Evolutionary conservation across 2,797 vertebrate species (phyloP), one percentile per base, ranked within the genome.

Genomic region (Periparus ater): DNA sequence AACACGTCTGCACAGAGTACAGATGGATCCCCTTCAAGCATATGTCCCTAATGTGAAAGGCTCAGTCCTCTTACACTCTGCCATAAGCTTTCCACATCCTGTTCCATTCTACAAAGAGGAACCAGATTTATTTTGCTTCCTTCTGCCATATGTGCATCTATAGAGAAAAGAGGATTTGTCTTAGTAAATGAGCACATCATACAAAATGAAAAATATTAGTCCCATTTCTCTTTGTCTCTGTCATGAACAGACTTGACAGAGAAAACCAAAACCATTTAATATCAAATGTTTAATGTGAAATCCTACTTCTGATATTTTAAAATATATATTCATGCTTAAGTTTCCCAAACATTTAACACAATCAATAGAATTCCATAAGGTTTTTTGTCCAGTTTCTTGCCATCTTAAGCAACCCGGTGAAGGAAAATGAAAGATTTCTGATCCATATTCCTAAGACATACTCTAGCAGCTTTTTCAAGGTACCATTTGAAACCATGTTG

Each of bases 61-160:
- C 93, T 93, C 57, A 90, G 80, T 84, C 63, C 71, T 86, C 88
- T 91, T 67, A 87, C 21, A 86, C 71, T 79, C 60, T 66, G 32
- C 92, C 93, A 96, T 95, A 96, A 96, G 95, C 85, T 93, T 93
- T 90, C 90, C 71, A 93, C 88, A 95, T 96, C 95, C 96, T 94
- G 90, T 94, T 95, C 94, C 48, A 1, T 94, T 94, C 83, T 85
- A 88, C 90, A 74, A 92, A 94, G 78, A 86, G 80, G 86, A 95
- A 95, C 55, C 95, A 96, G 96, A 96, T 96, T 94, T 95, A 95
- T 95, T 96, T 96, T 96, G 44, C 90, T 96, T 95, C 95, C 90
- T 95, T 91, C 80, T 91, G 67, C 93, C 93, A 93, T 96, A 96
- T 95, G 96, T 79, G 83, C 88, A 45, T 90, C 73, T 94, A 50